A percentile compares a stretch with the other conserved stretches of the same genome.
Evolutionary conservation across 2,797 vertebrate species (phyloP).

Genomic region (Sphaeramia orbicularis): DNA sequence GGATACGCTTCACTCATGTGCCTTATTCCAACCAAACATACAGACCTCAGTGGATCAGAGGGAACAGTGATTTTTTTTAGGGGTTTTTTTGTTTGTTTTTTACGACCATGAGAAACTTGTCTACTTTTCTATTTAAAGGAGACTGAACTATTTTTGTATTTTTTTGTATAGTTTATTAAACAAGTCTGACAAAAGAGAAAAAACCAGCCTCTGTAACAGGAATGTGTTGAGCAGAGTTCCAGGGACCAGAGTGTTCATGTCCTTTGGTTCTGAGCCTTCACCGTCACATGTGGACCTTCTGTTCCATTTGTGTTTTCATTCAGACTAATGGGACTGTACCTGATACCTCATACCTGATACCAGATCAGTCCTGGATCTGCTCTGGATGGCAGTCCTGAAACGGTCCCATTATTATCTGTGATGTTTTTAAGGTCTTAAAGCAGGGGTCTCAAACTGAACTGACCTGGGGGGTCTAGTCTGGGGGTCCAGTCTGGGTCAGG

Average conservation of each 20-base stretch:
- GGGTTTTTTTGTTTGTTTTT: slow-evolving; percentile 15
- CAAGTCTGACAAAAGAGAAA: not conserved
- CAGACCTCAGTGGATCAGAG: slow-evolving; percentile 44
- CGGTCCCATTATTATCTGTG: too few species aligned
- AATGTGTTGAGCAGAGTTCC: slow-evolving; percentile 22
- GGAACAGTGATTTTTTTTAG: too few species aligned
- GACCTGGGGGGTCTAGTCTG: too few species aligned
- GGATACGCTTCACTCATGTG: slow-evolving; percentile 51
- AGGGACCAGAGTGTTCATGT: slow-evolving; percentile 45
- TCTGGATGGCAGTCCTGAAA: too few species aligned
- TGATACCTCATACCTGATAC: slow-evolving; percentile 13
- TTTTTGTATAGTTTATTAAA: slow-evolving; percentile 67
- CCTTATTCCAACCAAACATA: slow-evolving; percentile 68
- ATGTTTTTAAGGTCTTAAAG: too few species aligned
- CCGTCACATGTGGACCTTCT: slow-evolving; percentile 35
- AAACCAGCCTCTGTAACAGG: not conserved
- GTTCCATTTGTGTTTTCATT: slow-evolving; percentile 23
- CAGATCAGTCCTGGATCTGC: too few species aligned
- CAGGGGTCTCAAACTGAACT: too few species aligned
- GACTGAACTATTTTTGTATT: slow-evolving; percentile 67
- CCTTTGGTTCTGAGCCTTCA: not conserved
- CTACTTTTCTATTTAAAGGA: slow-evolving; percentile 64
- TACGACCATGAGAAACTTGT: not conserved
- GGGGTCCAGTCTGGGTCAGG: too few species aligned
- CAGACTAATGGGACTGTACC: slow-evolving; percentile 18